Conservation (phyloP, 1,140 invertebrate genomes). For the Liolophura sinensis region DNA sequence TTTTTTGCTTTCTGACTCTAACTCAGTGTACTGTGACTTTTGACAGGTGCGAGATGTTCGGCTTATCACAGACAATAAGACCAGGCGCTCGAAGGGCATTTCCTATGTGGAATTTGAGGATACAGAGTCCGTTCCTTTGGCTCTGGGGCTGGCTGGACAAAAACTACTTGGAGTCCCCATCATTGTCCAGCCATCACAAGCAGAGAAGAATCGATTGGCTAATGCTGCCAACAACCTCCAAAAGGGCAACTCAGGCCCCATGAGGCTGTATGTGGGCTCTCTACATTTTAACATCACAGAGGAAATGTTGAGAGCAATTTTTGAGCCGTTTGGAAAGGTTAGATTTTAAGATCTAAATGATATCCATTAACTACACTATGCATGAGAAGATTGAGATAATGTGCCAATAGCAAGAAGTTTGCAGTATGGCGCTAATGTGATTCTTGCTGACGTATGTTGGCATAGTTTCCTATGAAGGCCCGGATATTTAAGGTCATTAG, state of each 20-base stretch:
- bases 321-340: slow-evolving; percentile 97
- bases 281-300: slow-evolving; percentile 99
- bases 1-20: no score
- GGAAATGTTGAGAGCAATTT: slow-evolving; percentile 97
- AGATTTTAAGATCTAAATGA: slow-evolving; percentile 9
- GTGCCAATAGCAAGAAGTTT: background rate
- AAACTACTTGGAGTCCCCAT: slow-evolving; percentile 97
- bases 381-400: background rate
- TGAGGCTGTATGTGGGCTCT: slow-evolving; percentile 96
- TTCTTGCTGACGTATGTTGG: no score
- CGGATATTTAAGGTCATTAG: no score
- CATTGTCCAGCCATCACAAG: slow-evolving; percentile 97
- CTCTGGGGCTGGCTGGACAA: slow-evolving; percentile 94
- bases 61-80: slow-evolving; percentile 99
- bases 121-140: slow-evolving; percentile 94
- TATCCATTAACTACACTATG: background rate
- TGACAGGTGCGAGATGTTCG: slow-evolving; percentile 84
- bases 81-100: slow-evolving; percentile 97
- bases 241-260: slow-evolving; percentile 74
- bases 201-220: slow-evolving; percentile 95
- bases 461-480: no score
- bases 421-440: no score
- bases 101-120: slow-evolving; percentile 99
- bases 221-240: slow-evolving; percentile 47
- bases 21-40: slow-evolving; percentile 10